Evolutionary conservation across 2,888 invertebrate species (phyloP).

Genomic region (Druceiella hillmani): DNA sequence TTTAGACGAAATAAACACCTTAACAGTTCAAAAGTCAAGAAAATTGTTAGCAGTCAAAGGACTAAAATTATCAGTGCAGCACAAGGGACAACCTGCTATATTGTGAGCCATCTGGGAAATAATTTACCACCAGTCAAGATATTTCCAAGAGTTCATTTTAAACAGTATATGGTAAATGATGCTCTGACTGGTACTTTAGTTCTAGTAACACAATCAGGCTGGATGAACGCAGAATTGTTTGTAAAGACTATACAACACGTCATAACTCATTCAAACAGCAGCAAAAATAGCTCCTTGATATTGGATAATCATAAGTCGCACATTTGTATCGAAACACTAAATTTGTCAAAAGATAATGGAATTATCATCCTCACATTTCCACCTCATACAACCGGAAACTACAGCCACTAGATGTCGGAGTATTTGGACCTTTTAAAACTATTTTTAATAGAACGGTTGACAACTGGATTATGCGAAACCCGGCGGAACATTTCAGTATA

Average conservation of each 20-base stretch:
- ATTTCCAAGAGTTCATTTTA: neutral
- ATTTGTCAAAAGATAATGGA: neutral
- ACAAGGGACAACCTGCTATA: conserved; percentile 26
- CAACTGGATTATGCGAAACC: neutral
- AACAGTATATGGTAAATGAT: neutral
- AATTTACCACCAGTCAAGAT: neutral
- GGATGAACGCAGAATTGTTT: conserved; percentile 1
- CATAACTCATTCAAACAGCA: neutral
- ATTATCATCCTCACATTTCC: neutral
- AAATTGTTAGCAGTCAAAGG: conserved; percentile 22
- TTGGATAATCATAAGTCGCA: neutral
- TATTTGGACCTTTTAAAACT: no score
- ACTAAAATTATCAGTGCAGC: conserved; percentile 23
- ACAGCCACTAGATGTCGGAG: no score
- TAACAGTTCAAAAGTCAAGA: conserved; percentile 18
- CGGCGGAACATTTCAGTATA: neutral
- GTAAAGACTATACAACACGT: neutral
- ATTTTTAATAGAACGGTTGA: neutral
- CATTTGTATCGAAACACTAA: neutral
- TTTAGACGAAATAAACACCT: conserved; percentile 21
- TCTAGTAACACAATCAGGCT: neutral
- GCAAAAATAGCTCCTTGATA: neutral
- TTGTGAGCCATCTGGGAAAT: conserved; percentile 15
- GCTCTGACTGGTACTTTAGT: neutral
- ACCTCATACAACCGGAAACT: neutral